Conservation (phyloP, 2,113 vertebrate species). For the Anthoscopus minutus region DNA sequence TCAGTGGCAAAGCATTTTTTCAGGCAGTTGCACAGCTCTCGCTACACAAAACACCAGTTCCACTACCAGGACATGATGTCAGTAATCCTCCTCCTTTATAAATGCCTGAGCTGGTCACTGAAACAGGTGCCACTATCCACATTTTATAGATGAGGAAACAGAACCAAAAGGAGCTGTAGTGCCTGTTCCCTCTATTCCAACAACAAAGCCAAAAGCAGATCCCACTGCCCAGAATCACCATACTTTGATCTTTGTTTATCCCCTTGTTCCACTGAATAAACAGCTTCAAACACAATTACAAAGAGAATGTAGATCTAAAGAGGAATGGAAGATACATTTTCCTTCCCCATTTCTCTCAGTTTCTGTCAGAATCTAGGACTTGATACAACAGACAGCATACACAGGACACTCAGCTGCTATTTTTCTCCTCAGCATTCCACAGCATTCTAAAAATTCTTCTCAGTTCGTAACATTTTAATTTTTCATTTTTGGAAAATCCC, state of each 20-base stretch:
- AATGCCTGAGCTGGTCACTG: background rate
- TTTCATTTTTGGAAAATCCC: background rate
- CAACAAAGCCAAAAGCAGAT: background rate
- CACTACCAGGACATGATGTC: background rate
- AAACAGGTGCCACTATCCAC: background rate
- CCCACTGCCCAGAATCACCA: background rate
- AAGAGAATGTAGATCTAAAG: background rate
- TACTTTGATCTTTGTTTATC: background rate
- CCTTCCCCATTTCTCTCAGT: background rate
- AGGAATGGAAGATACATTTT: background rate
- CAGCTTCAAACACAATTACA: background rate
- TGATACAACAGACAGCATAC: background rate
- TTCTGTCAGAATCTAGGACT: background rate
- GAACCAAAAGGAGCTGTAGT: background rate
- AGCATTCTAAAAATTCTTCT: background rate
- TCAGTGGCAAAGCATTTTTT: background rate
- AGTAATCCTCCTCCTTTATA: background rate
- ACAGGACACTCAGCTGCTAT: background rate
- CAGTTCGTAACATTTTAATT: accelerated
- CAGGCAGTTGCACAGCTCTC: background rate
- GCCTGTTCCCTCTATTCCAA: background rate
- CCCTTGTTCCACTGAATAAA: background rate
- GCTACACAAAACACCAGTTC: background rate
- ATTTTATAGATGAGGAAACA: background rate
- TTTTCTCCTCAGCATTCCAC: background rate